These are phyloP conservation scores for Hylaeus anthracinus DNA, from an alignment of 1,140 invertebrate genomes.

Conservation along the genomic window DNA sequence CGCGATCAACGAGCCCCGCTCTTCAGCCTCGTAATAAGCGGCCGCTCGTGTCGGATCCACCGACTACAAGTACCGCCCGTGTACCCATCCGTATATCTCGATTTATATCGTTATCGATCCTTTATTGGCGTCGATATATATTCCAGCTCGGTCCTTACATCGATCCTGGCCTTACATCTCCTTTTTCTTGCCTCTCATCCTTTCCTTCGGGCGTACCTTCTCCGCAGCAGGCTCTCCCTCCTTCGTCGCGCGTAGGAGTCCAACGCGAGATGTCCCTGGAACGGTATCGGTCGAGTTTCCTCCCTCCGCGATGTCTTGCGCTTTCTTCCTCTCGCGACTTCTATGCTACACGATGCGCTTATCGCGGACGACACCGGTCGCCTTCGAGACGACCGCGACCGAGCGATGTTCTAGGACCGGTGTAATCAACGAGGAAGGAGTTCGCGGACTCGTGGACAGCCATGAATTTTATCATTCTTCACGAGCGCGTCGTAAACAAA, in stretches of 20 bases:
- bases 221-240: constrained; percentile 2
- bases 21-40: constrained; percentile 77
- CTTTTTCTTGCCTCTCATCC: background rate
- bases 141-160: constrained; percentile 64
- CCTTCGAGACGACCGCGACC: background rate
- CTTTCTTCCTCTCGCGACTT: background rate
- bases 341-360: constrained; percentile 33
- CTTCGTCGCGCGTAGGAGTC: constrained; percentile 58
- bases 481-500: too few relatives aligned
- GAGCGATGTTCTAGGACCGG: background rate
- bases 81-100: constrained; percentile 79
- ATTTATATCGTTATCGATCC: constrained; percentile 80
- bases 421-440: background rate
- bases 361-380: constrained; percentile 37
- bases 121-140: constrained; percentile 78
- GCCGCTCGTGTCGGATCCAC: constrained; percentile 75
- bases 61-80: constrained; percentile 76
- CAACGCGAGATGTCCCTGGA: constrained; percentile 52
- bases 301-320: background rate
- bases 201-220: background rate
- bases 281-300: constrained; percentile 54
- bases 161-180: constrained; percentile 41
- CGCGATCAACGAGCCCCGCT: constrained; percentile 62
- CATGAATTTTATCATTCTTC: too few relatives aligned
- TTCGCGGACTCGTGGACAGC: background rate